These are phyloP conservation scores for Stenotaenia linearis DNA, from an alignment of 2,888 invertebrate genomes.

Conservation along the genomic window DNA sequence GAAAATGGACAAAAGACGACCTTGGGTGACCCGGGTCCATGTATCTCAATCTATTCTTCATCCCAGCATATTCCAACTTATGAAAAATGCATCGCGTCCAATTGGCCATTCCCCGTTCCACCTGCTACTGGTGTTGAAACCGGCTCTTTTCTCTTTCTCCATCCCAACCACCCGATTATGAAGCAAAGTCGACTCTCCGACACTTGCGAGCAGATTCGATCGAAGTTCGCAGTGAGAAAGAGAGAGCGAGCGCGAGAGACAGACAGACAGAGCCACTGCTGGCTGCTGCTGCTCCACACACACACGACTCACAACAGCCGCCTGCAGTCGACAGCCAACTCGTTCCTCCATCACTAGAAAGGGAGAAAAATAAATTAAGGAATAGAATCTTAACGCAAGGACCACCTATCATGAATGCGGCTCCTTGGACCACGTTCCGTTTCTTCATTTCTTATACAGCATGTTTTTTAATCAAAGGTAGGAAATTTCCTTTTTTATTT, in stretches of 20 bases:
- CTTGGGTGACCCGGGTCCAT: not conserved
- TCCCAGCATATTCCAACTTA: not conserved
- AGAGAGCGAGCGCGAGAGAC: not conserved
- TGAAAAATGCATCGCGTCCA: conserved; percentile 8
- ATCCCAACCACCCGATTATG: conserved; percentile 1
- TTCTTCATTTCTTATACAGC: not conserved
- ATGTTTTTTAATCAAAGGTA: not conserved
- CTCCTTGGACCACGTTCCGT: not conserved
- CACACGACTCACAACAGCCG: conserved; percentile 3
- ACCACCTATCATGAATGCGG: not conserved
- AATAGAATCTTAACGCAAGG: not conserved
- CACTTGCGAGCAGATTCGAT: conserved; percentile 7
- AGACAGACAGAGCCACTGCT: conserved; percentile 1
- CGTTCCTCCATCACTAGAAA: not conserved
- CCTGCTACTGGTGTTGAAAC: not conserved
- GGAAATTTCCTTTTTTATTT: not conserved
- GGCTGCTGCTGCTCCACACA: not conserved
- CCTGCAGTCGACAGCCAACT: conserved; percentile 18
- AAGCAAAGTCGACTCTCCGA: conserved; percentile 11
- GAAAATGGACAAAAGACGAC: not conserved
- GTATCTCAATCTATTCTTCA: conserved; percentile 1
- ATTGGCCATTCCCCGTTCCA: not conserved
- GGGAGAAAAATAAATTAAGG: not conserved
- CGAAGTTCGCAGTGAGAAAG: not conserved
- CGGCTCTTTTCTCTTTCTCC: not conserved